Evolutionary conservation across 1,140 invertebrate genomes (phyloP).

Genomic region (Leptinotarsa defecta): DNA sequence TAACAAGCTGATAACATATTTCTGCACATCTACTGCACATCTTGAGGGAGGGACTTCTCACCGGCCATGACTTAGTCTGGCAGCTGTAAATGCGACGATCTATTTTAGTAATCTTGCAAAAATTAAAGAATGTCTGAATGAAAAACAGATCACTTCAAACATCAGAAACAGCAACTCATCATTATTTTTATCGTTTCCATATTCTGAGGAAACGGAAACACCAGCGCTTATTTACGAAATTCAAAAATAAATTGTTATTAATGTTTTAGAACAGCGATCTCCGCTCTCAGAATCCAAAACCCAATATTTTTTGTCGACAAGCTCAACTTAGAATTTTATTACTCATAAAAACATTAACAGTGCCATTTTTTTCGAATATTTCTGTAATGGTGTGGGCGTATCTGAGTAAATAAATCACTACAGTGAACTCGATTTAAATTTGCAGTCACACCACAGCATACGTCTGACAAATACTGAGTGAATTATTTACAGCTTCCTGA

Average conservation of each 20-base stretch:
- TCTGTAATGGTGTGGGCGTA: background rate
- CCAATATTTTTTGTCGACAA: background rate
- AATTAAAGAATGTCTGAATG: too few species aligned
- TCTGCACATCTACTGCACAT: too few species aligned
- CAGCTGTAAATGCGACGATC: too few species aligned
- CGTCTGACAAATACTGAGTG: conserved; percentile 23
- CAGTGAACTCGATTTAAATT: conserved; percentile 3
- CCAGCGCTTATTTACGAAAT: background rate
- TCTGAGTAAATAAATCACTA: background rate
- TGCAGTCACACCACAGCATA: background rate
- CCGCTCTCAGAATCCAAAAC: background rate
- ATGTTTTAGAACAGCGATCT: background rate
- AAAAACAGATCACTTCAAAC: background rate
- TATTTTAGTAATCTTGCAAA: too few species aligned
- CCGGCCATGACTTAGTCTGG: too few species aligned
- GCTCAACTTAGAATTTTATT: background rate
- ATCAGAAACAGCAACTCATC: background rate
- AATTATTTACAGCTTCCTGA: conserved; percentile 33
- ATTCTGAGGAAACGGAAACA: too few species aligned
- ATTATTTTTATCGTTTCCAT: background rate
- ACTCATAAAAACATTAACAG: conserved; percentile 6
- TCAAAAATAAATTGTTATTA: background rate
- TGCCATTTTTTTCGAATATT: background rate
- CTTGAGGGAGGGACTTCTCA: too few species aligned
- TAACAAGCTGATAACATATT: too few species aligned